Conservation (phyloP, 2,888 invertebrate species). For the Poecilus cupreus region DNA sequence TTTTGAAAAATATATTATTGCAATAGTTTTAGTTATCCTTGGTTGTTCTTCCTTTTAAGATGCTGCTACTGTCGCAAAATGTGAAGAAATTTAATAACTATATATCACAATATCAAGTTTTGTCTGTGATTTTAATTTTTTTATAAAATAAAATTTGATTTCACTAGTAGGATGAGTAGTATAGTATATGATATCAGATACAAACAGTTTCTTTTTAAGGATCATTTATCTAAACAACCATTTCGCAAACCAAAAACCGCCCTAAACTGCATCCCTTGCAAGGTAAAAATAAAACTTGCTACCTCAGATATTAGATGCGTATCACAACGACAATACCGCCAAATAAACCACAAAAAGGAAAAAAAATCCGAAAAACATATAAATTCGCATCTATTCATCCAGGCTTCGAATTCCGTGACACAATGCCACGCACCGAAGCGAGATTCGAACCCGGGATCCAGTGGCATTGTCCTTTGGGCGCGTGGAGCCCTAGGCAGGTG, state of each 20-base stretch:
- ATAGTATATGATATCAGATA: too few relatives aligned
- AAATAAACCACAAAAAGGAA: conserved; percentile 17
- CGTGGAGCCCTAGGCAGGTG: conserved; percentile 33
- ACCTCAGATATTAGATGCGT: conserved; percentile 28
- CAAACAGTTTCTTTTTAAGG: background rate
- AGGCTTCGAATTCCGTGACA: background rate
- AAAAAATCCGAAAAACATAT: background rate
- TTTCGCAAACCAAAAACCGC: background rate
- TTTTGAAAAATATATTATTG: too few relatives aligned
- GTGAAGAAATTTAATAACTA: too few relatives aligned
- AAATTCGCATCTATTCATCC: conserved; percentile 2
- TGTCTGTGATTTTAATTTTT: too few relatives aligned
- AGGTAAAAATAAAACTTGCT: background rate
- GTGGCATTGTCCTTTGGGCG: conserved; percentile 6
- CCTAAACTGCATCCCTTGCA: background rate
- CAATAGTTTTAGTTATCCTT: too few relatives aligned
- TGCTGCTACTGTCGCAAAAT: too few relatives aligned
- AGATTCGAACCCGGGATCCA: conserved; percentile 2
- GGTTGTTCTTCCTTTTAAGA: too few relatives aligned
- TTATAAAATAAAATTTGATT: too few relatives aligned
- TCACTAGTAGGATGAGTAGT: too few relatives aligned
- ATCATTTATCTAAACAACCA: background rate
- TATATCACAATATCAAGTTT: too few relatives aligned
- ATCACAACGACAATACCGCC: conserved; percentile 8
- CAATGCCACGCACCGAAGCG: background rate